These are phyloP conservation scores for Sabatieria punctata DNA, from an alignment of 2,888 invertebrate species.

Conservation along the genomic window DNA sequence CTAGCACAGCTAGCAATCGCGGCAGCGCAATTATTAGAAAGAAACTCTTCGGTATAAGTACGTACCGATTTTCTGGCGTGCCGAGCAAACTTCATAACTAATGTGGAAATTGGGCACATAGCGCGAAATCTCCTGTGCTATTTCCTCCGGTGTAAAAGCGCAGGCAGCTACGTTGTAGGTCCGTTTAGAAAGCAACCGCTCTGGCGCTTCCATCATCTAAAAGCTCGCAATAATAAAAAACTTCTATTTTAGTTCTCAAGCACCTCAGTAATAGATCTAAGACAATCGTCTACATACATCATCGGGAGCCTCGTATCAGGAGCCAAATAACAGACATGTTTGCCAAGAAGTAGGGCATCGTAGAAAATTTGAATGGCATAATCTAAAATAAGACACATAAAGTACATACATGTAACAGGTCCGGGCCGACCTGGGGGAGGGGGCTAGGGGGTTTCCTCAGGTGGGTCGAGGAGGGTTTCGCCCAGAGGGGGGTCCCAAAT, in stretches of 20 bases:
- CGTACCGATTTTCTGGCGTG: constrained; percentile 25
- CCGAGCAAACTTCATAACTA: constrained; percentile 44
- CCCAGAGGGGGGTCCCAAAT: too few species aligned
- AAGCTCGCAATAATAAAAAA: too few species aligned
- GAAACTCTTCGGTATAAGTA: too few species aligned
- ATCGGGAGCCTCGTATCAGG: constrained; percentile 71
- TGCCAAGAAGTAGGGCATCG: constrained; percentile 56
- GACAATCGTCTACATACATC: constrained; percentile 64
- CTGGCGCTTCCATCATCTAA: too few species aligned
- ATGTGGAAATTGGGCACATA: constrained; percentile 57
- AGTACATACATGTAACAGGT: too few species aligned
- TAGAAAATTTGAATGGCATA: constrained; percentile 84
- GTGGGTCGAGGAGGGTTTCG: too few species aligned
- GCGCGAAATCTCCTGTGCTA: constrained; percentile 50
- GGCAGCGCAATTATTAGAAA: too few species aligned
- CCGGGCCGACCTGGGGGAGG: too few species aligned
- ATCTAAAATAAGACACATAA: too few species aligned
- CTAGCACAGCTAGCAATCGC: too few species aligned
- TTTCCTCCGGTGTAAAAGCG: constrained; percentile 75
- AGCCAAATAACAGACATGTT: constrained; percentile 61
- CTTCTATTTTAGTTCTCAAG: constrained; percentile 48
- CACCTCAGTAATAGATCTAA: too few species aligned
- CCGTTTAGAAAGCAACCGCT: constrained; percentile 49
- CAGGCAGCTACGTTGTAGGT: constrained; percentile 81
- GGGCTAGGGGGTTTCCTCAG: too few species aligned